Evolutionary conservation across 2,113 vertebrate species (phyloP).

Genomic region (Stigmatopora argus): DNA sequence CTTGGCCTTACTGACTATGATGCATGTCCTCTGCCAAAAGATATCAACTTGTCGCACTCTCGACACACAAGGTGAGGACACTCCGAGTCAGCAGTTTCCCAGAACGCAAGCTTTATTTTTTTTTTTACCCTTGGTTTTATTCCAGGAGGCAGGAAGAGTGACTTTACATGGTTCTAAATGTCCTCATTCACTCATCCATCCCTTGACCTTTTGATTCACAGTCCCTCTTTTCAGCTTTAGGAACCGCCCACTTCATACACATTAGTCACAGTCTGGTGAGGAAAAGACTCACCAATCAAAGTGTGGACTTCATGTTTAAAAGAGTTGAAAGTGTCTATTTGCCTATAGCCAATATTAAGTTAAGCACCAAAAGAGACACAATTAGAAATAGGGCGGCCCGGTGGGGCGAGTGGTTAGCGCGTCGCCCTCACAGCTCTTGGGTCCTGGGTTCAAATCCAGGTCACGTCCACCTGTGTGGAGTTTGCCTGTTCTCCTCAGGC

Average conservation of each 20-base stretch:
- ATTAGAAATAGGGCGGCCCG: no score
- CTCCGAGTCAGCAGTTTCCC: conserved; percentile 4
- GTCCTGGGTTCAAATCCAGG: no score
- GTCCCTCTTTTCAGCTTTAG: no score
- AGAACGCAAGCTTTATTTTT: not conserved
- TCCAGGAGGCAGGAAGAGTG: not conserved
- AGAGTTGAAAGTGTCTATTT: not conserved
- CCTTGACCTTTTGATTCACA: not conserved
- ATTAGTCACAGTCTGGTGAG: not conserved
- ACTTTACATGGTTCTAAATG: not conserved
- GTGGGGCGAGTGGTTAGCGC: no score
- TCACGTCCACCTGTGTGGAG: no score
- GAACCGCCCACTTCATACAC: not conserved
- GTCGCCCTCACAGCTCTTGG: no score
- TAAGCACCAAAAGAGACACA: not conserved
- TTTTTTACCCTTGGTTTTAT: not conserved
- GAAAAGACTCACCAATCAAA: not conserved
- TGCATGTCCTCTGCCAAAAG: conserved; percentile 48
- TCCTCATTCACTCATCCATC: not conserved
- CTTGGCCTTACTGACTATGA: conserved; percentile 57
- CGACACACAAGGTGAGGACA: conserved; percentile 3
- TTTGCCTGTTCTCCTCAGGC: no score
- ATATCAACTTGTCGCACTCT: conserved; percentile 38
- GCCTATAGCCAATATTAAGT: not conserved
- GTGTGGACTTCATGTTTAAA: not conserved